Conservation (phyloP, 2,113 vertebrate genomes). For the Ophthalmolycus amberensis region DNA sequence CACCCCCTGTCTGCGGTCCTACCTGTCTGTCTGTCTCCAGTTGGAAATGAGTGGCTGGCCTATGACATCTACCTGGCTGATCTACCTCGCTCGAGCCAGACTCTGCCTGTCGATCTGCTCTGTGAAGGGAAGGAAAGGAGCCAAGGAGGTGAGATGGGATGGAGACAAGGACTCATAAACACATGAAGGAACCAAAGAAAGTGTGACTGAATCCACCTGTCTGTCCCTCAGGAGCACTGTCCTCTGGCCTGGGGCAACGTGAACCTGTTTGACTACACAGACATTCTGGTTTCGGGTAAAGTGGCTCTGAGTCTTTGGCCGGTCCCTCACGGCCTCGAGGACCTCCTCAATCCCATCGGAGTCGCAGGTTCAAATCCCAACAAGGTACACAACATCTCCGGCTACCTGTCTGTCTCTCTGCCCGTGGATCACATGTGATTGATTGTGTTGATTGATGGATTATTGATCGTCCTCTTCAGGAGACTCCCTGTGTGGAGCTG, state of each 20-base stretch:
- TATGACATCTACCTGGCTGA: slow-evolving; percentile 72
- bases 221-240: slow-evolving; percentile 90
- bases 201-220: not conserved
- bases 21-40: slow-evolving; percentile 29
- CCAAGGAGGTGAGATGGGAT: slow-evolving; percentile 68
- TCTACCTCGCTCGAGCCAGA: slow-evolving; percentile 69
- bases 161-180: not conserved
- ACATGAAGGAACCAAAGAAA: not conserved
- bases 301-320: slow-evolving; percentile 95
- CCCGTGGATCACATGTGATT: not conserved
- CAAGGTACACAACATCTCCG: slow-evolving; percentile 31
- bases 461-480: slow-evolving; percentile 55
- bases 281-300: slow-evolving; percentile 94
- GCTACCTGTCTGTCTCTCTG: not conserved
- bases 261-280: slow-evolving; percentile 95
- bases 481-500: slow-evolving; percentile 84
- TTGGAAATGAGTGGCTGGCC: slow-evolving; percentile 75
- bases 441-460: not conserved
- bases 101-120: slow-evolving; percentile 74
- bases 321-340: slow-evolving; percentile 80
- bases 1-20: not conserved
- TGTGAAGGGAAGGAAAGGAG: slow-evolving; percentile 76
- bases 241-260: slow-evolving; percentile 97
- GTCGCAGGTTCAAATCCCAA: slow-evolving; percentile 67
- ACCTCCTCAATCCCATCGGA: slow-evolving; percentile 78